Evolutionary conservation across 1,140 invertebrate species (phyloP), one percentile per base, ranked within the genome.

Genomic region (Proctacanthus coquilletti): DNA sequence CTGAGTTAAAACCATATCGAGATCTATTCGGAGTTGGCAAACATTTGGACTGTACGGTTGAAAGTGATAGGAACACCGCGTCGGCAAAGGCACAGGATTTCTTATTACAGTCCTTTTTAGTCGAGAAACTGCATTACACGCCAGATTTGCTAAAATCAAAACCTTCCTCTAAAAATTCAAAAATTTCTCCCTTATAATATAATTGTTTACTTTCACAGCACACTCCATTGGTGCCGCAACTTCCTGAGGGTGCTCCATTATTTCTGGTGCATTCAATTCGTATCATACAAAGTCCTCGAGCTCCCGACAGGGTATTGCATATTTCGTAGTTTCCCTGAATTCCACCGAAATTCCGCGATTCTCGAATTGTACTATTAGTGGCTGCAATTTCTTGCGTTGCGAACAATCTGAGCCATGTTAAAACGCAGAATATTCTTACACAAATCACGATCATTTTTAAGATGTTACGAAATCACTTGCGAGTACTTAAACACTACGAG

Each of bases 21-120:
- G 83, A 48, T 86, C 80, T 10, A 89, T 69, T 25, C 80, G 68
- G 37, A 85, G 62, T 62, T 82, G 64, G 37, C 69, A 72, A 48
- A 71, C 48, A 47, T 71, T 50, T 17, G 66, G 68, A 54, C 50
- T 58, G 13, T 35, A 54, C 0, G 55, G 45, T 43, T 58, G 46
- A 9, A 58, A 54, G 10, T 44, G 48, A 39, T 58, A 58, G 21
- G 46, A 41, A 25, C 45, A 59, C 0, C 36, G 17, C 15, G 41
- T 38, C 31, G 27, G 45, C 3, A 55, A 35, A 5, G 27, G 6
- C 2, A 37, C 44, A 5, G 52, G 52, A 18, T 44, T 54, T 21
- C 43, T 40, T 15, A 54, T 52, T 2, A 55, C 45, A 3, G 42
- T 49, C 1, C 52, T 42, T 37, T 54, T 54, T 15, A 47, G 39